Evolutionary conservation across 2,888 invertebrate genomes (phyloP), one percentile per base, ranked within the genome.

Genomic region (Lycaena phlaeas): DNA sequence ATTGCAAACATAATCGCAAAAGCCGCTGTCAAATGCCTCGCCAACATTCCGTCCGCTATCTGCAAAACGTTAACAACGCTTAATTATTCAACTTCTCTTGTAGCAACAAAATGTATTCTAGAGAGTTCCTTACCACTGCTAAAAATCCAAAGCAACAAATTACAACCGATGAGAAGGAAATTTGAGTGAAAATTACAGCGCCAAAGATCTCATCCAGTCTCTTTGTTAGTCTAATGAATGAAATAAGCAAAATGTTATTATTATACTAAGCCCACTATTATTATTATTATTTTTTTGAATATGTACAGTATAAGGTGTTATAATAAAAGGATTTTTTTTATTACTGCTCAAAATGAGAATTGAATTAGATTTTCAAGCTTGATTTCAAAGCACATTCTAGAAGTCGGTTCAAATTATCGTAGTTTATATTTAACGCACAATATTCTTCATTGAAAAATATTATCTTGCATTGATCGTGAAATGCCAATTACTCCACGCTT

Each of bases 111-210:
- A 14, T 12, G 4, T 2, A n/a, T n/a, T n/a, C n/a, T n/a, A n/a
- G n/a, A n/a, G n/a, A n/a, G n/a, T n/a, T n/a, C n/a, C n/a, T n/a
- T n/a, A n/a, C 59, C 34, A 55, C 38, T 14, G 48, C 43, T 9
- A 55, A 41, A 40, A 57, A 57, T 9, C 53, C 53, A 39, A 53
- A 54, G 26, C 55, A 59, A 40, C 56, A 55, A 39, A 59, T 50
- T 2, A 56, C 43, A 3, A 56, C 30, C 2, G 59, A 56, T 4
- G 56, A 52, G 27, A 52, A 45, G 1, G 52, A 46, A 2, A 56
- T 40, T 28, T 56, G 51, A 4, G 38, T 45, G 27, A 59, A 59
- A 27, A 56, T 39, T 1, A 52, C 39, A n/a, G 38, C 44, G 17
- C 52, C 48, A 26, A 55, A 57, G 28, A 55, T 50, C 1, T 42